These are phyloP conservation scores for Lordiphosa mommai DNA, from an alignment of 1,140 invertebrate genomes.

Conservation along the genomic window DNA sequence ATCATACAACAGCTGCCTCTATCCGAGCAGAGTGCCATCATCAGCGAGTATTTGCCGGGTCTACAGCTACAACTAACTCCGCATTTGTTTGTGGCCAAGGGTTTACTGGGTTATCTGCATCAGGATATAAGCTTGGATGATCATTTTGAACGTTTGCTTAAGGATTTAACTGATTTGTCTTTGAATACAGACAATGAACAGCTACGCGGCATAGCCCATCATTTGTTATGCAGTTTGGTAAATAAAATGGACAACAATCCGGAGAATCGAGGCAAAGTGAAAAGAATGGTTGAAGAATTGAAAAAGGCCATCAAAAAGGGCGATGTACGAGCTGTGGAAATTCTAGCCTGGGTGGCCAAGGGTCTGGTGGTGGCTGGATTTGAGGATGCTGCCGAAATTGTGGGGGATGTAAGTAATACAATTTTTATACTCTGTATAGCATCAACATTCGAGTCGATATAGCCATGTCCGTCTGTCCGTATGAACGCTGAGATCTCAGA, in stretches of 20 bases:
- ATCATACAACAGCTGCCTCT: conserved; percentile 56
- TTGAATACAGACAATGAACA: conserved; percentile 51
- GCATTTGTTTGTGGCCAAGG: conserved; percentile 69
- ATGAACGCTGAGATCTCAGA: too few relatives aligned
- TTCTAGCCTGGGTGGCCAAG: conserved; percentile 70
- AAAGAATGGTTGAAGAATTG: conserved; percentile 33
- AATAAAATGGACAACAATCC: conserved; percentile 61
- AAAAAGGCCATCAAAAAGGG: conserved; percentile 56
- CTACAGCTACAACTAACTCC: conserved; percentile 51
- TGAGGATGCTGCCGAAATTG: conserved; percentile 59
- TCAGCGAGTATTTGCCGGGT: conserved; percentile 59
- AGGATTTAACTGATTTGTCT: conserved; percentile 64
- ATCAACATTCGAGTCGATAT: too few relatives aligned
- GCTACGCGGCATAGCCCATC: conserved; percentile 55
- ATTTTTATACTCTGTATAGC: too few relatives aligned
- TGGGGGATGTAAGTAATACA: conserved; percentile 69
- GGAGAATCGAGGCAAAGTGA: conserved; percentile 42
- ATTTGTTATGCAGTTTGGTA: conserved; percentile 71
- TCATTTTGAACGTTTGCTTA: conserved; percentile 67
- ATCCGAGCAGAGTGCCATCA: conserved; percentile 66
- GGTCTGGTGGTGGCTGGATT: conserved; percentile 67
- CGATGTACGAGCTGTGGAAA: conserved; percentile 61
- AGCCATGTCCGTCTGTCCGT: too few relatives aligned
- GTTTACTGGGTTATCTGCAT: conserved; percentile 62
- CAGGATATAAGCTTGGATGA: conserved; percentile 66